Evolutionary conservation across 2,888 invertebrate species (phyloP), one percentile per base, ranked within the genome.

Genomic region (Melinaea marsaeus): DNA sequence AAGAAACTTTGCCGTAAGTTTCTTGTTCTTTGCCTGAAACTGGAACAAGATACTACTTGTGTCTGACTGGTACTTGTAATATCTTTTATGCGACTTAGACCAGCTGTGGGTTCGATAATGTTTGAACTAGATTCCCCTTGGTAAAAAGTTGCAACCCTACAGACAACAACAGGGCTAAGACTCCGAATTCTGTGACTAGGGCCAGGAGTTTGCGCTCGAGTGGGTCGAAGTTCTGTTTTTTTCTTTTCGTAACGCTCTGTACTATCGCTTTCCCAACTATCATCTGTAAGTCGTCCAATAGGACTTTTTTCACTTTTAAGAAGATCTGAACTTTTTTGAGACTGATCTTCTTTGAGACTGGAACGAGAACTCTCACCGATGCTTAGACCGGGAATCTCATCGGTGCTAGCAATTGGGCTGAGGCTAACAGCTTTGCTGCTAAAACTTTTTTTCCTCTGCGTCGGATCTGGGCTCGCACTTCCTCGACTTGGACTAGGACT

Each of bases 291-390:
- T 37, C 64, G 51, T 6, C 54, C 57, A 55, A 58, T 64, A 35
- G 47, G 55, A 60, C 61, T 64, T 42, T 58, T 55, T 13, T 64
- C 58, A 58, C 61, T 64, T 33, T n/a, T 55, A 42, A 42, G 34
- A 22, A 34, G 48, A 51, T 61, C 58, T 6, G 58, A 48, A 33
- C 55, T 58, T 13, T 64, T 64, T 22, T 60, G 58, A 48, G 35
- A 46, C 5, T 60, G 42, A 6, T 64, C 42, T n/a, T 51, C 58
- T 58, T 55, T 58, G 32, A 55, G n/a, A 37, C 46, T 55, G 35
- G 32, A 42, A 51, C 46, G 57, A 22, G 37, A 54, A 55, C 45
- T 58, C 35, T 58, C 54, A 51, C 35, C 37, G 7, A 46, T n/a
- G 46, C 47, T 60, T 42, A 51, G 51, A 9, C 51, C 51, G 9